A percentile compares a stretch with the other conserved stretches of the same genome.
Conservation (phyloP, 1,140 invertebrate species). For the Lucilia cuprina region DNA sequence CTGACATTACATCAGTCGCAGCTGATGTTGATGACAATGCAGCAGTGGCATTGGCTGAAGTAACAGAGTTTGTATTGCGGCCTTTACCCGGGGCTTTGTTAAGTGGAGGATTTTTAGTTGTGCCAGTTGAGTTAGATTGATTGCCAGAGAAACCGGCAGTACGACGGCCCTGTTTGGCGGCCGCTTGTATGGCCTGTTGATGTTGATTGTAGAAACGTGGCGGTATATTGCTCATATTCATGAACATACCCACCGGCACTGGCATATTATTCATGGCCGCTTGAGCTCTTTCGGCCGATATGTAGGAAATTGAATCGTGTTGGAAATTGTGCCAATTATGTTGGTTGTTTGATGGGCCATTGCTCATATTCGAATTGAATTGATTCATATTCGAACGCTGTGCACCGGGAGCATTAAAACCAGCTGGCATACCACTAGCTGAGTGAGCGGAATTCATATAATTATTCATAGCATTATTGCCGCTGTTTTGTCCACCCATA, state of each 20-base stretch:
- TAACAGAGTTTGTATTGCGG: background rate
- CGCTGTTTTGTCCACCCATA: background rate
- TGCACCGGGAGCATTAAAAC: slow-evolving; percentile 52
- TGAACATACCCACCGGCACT: slow-evolving; percentile 94
- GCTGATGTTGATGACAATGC: background rate
- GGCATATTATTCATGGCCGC: slow-evolving; percentile 80
- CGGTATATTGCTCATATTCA: slow-evolving; percentile 90
- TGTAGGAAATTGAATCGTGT: slow-evolving; percentile 93
- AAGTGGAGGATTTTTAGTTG: slow-evolving; percentile 1
- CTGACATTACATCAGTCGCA: background rate
- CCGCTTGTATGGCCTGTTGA: slow-evolving; percentile 67
- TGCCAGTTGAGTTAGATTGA: slow-evolving; percentile 40
- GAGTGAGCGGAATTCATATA: slow-evolving; percentile 60
- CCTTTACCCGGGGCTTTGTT: background rate
- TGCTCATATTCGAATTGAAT: background rate
- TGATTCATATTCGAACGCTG: background rate
- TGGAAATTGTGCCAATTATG: slow-evolving; percentile 63
- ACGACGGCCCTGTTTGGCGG: slow-evolving; percentile 52
- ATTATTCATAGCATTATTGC: background rate
- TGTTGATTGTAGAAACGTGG: slow-evolving; percentile 87
- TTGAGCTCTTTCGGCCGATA: slow-evolving; percentile 84
- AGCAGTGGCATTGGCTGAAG: background rate
- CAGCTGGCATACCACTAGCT: slow-evolving; percentile 67
- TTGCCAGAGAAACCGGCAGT: slow-evolving; percentile 30
- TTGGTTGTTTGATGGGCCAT: background rate